Evolutionary conservation across 2,113 vertebrate genomes (phyloP).

Genomic region (human (Homo sapiens)): DNA sequence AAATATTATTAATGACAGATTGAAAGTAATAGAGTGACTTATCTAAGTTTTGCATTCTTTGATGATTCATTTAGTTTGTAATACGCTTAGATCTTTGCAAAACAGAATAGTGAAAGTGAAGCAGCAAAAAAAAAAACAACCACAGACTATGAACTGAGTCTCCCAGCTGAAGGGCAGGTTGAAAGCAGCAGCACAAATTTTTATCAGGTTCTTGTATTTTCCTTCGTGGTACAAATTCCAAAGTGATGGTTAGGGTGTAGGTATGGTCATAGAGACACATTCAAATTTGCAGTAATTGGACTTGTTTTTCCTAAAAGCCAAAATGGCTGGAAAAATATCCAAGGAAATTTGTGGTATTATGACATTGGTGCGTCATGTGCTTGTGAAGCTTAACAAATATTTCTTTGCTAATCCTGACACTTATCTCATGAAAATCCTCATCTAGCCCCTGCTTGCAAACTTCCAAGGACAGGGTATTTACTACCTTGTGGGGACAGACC

Average conservation of each 20-base stretch:
- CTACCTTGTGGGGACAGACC: neutral
- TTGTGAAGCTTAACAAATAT: neutral
- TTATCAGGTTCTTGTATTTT: neutral
- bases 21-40: neutral
- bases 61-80: conserved; percentile 32
- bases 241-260: neutral
- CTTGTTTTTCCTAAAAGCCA: conserved; percentile 34
- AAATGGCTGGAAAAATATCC: conserved; percentile 25
- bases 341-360: neutral
- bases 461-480: neutral
- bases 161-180: neutral
- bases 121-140: neutral
- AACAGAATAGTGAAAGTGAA: neutral
- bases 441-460: neutral
- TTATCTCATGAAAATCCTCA: neutral
- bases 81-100: neutral
- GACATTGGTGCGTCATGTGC: neutral
- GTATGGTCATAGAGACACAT: neutral
- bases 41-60: conserved; percentile 20
- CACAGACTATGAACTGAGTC: neutral
- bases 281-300: neutral
- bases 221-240: neutral
- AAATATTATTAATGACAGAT: neutral
- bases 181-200: neutral
- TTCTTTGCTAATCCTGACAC: neutral